A percentile compares a stretch with the other conserved stretches of the same genome.
These are phyloP conservation scores for Spodoptera frugiperda DNA, from an alignment of 1,140 invertebrate species.

Conservation along the genomic window DNA sequence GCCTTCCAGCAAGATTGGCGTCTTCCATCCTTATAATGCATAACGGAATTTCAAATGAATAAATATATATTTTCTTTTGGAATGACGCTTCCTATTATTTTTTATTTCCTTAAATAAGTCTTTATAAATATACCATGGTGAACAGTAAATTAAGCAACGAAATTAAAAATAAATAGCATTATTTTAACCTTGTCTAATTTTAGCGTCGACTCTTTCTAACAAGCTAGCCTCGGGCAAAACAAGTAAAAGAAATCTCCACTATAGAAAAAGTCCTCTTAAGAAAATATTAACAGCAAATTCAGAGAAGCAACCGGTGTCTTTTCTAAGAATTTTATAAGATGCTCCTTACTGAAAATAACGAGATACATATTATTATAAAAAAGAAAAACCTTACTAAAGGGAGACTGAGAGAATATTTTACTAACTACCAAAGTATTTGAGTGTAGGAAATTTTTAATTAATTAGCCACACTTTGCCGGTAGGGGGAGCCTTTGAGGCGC, in stretches of 20 bases:
- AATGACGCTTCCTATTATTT: background rate
- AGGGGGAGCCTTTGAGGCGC: conserved; percentile 64
- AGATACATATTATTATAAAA: conserved; percentile 8
- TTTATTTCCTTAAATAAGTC: background rate
- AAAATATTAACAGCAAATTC: conserved; percentile 6
- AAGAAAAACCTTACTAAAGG: background rate
- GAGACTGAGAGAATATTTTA: conserved; percentile 16
- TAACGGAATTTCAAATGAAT: conserved; percentile 55
- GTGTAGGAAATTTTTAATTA: conserved; percentile 72
- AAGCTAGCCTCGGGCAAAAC: background rate
- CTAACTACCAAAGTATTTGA: conserved; percentile 31
- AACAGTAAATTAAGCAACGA: too few relatives aligned
- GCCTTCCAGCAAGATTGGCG: conserved; percentile 62
- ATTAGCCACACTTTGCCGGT: conserved; percentile 70
- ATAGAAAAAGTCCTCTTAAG: background rate
- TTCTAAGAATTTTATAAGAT: conserved; percentile 1
- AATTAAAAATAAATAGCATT: too few relatives aligned
- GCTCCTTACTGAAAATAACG: conserved; percentile 1
- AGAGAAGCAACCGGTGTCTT: background rate
- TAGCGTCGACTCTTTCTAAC: background rate
- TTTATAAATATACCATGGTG: background rate
- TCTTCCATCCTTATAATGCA: conserved; percentile 61
- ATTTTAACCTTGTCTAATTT: too few relatives aligned
- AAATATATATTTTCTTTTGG: conserved; percentile 14
- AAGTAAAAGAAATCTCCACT: background rate